These are phyloP conservation scores for Megathymus violae DNA, from an alignment of 1,140 invertebrate species.

Conservation along the genomic window DNA sequence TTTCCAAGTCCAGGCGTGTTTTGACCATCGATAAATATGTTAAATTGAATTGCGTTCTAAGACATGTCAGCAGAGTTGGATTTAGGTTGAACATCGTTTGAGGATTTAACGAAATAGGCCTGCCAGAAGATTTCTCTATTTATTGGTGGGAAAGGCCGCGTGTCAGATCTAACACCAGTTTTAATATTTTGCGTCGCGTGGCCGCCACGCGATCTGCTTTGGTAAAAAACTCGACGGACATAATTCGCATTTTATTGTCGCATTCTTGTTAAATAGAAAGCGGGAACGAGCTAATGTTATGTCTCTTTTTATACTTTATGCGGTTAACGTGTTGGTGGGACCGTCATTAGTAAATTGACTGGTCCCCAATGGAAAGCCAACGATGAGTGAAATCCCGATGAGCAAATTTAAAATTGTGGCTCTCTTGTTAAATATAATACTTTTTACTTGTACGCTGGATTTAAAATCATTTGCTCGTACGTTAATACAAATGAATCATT, in stretches of 20 bases:
- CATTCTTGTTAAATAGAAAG: constrained; percentile 63
- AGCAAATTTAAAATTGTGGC: constrained; percentile 31
- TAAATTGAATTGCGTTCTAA: constrained; percentile 27
- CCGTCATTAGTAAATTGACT: constrained; percentile 65
- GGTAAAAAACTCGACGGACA: constrained; percentile 78
- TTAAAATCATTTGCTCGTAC: constrained; percentile 10
- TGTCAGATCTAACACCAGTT: constrained; percentile 82
- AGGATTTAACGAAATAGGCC: constrained; percentile 52
- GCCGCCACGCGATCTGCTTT: constrained; percentile 67
- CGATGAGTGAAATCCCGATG: constrained; percentile 17
- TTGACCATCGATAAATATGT: neutral
- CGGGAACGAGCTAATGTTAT: constrained; percentile 50
- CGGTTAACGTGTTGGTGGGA: constrained; percentile 49
- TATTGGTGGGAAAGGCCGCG: constrained; percentile 82
- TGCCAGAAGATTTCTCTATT: constrained; percentile 75
- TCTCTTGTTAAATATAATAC: constrained; percentile 10
- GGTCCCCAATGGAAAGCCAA: constrained; percentile 44
- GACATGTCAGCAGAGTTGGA: constrained; percentile 6
- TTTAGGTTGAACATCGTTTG: constrained; percentile 12
- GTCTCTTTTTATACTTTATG: constrained; percentile 60
- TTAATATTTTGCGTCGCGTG: constrained; percentile 80
- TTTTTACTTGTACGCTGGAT: constrained; percentile 18
- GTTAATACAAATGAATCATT: constrained; percentile 1
- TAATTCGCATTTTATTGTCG: constrained; percentile 80
- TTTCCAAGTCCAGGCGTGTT: neutral